Evolutionary conservation across 2,888 invertebrate species (phyloP).

Genomic region (Syritta pipiens): DNA sequence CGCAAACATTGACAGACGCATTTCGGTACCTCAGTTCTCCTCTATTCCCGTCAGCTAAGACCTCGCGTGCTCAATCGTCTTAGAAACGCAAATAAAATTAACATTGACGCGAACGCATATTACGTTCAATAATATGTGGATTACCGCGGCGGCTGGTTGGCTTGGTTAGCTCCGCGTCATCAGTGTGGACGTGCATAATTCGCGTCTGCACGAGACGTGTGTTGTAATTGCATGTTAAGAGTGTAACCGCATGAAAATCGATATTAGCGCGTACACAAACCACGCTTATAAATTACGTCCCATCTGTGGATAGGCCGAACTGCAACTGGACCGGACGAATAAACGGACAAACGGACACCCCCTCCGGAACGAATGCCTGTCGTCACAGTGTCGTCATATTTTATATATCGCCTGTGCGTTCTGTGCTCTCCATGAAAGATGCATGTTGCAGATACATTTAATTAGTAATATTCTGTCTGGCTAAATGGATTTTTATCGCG

Average conservation of each 20-base stretch:
- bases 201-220: slow-evolving; percentile 33
- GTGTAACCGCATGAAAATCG: slow-evolving; percentile 62
- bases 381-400: slow-evolving; percentile 68
- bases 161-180: slow-evolving; percentile 17
- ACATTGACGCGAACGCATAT: slow-evolving; percentile 64
- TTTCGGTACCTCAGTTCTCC: slow-evolving; percentile 42
- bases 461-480: slow-evolving; percentile 71
- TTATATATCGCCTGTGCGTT: slow-evolving; percentile 59
- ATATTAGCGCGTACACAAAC: slow-evolving; percentile 65
- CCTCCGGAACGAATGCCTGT: slow-evolving; percentile 47
- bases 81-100: slow-evolving; percentile 64
- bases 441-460: slow-evolving; percentile 71
- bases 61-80: slow-evolving; percentile 64
- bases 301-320: slow-evolving; percentile 8
- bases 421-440: slow-evolving; percentile 53
- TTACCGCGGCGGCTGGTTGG: neutral
- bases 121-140: slow-evolving; percentile 39
- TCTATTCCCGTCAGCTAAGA: too few relatives aligned
- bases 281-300: slow-evolving; percentile 45
- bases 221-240: slow-evolving; percentile 65
- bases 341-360: too few relatives aligned
- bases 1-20: slow-evolving; percentile 60
- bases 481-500: slow-evolving; percentile 68
- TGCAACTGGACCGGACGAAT: too few relatives aligned
- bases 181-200: slow-evolving; percentile 19